A percentile compares a stretch with the other conserved stretches of the same genome.
Conservation (phyloP, 2,888 invertebrate species). For the Ariolimax columbianus region DNA sequence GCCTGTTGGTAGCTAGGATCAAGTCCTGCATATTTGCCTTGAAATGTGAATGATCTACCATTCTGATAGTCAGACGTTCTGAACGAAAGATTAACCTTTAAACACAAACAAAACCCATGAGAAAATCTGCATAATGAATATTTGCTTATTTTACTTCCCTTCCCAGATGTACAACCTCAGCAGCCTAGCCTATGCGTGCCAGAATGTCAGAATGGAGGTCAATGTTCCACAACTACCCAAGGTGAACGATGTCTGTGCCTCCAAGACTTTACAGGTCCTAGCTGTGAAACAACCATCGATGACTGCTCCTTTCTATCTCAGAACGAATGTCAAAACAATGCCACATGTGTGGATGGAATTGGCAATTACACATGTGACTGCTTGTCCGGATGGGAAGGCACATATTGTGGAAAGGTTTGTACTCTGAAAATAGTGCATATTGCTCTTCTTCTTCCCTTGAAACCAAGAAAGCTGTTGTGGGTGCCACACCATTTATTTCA, state of each 20-base stretch:
- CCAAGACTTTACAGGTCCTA: conserved; percentile 40
- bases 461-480: no score
- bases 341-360: conserved; percentile 62
- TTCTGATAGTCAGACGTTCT: no score
- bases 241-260: conserved; percentile 36
- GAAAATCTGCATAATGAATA: no score
- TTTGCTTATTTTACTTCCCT: neutral
- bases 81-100: no score
- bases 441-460: no score
- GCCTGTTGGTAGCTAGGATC: no score
- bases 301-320: conserved; percentile 40
- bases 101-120: no score
- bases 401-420: conserved; percentile 38
- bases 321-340: conserved; percentile 63
- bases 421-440: no score
- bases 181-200: neutral
- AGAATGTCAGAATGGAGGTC: conserved; percentile 45
- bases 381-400: conserved; percentile 57
- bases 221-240: conserved; percentile 7
- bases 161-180: neutral
- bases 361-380: conserved; percentile 63
- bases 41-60: no score
- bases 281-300: conserved; percentile 50
- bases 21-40: no score
- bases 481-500: no score